phyloP scores from a whole-genome alignment of 2,888 invertebrate genomes.

The Xestoiulus laeticollis region DNA sequence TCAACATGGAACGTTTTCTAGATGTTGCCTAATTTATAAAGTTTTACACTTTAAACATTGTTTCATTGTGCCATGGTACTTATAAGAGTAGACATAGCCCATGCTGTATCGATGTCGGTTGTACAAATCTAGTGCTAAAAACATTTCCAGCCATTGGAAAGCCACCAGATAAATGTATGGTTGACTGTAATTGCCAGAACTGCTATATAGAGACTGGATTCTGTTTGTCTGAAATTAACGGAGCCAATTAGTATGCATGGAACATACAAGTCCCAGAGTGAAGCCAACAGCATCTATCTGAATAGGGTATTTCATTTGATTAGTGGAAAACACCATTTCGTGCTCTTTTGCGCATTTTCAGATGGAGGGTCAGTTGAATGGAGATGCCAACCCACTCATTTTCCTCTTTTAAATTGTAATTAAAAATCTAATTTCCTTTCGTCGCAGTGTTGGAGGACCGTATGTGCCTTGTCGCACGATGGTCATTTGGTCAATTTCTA shows the following conservation, averaged over 20 bases:
- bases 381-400: not conserved
- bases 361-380: not conserved
- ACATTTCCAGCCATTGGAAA: not conserved
- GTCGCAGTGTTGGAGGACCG: not conserved
- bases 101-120: no score
- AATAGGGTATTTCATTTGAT: constrained; percentile 14
- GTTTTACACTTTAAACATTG: no score
- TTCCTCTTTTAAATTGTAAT: not conserved
- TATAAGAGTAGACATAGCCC: no score
- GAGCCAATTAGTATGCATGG: not conserved
- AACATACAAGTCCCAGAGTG: not conserved
- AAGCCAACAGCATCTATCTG: not conserved
- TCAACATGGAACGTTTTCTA: no score
- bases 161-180: not conserved
- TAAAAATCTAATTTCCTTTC: constrained; percentile 11
- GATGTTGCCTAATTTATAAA: no score
- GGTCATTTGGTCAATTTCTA: constrained; percentile 41
- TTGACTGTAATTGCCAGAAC: not conserved
- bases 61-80: no score
- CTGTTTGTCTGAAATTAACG: not conserved
- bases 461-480: not conserved
- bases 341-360: constrained; percentile 1
- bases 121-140: no score
- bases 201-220: not conserved
- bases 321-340: constrained; percentile 34